phyloP scores from a whole-genome alignment of 2,113 vertebrate genomes.

The Xiphophorus maculatus region DNA sequence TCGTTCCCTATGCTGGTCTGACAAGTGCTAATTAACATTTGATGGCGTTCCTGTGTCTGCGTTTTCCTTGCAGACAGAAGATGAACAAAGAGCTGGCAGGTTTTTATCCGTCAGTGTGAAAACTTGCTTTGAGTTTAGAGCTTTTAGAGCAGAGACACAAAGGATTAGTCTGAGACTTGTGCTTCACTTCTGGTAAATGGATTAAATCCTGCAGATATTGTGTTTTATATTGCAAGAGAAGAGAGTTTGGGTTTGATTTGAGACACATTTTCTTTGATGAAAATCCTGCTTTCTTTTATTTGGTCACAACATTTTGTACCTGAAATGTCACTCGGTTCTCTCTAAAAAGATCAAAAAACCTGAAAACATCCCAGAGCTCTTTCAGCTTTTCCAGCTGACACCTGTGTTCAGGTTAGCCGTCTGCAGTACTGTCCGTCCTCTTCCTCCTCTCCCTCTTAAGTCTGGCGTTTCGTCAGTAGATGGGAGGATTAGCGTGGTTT shows the following conservation, averaged over 20 bases:
- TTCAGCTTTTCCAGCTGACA: not conserved
- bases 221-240: not conserved
- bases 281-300: not conserved
- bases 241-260: no score
- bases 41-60: constrained; percentile 12
- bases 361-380: no score
- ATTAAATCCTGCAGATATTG: not conserved
- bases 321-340: no score
- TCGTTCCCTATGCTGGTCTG: constrained; percentile 30
- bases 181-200: not conserved
- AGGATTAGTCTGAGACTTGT: not conserved
- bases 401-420: constrained; percentile 16
- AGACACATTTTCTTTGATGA: not conserved
- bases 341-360: not conserved
- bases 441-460: constrained; percentile 10
- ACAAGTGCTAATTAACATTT: constrained; percentile 69
- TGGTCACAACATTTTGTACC: not conserved
- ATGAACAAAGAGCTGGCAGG: constrained; percentile 31
- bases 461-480: constrained; percentile 55
- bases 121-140: not conserved
- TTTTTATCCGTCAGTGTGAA: constrained; percentile 1
- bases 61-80: constrained; percentile 12
- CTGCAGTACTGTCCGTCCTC: constrained; percentile 41
- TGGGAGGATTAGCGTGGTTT: constrained; percentile 67
- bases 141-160: not conserved